These are phyloP conservation scores for Cephus nigrinus DNA, from an alignment of 2,888 invertebrate species.

Conservation along the genomic window DNA sequence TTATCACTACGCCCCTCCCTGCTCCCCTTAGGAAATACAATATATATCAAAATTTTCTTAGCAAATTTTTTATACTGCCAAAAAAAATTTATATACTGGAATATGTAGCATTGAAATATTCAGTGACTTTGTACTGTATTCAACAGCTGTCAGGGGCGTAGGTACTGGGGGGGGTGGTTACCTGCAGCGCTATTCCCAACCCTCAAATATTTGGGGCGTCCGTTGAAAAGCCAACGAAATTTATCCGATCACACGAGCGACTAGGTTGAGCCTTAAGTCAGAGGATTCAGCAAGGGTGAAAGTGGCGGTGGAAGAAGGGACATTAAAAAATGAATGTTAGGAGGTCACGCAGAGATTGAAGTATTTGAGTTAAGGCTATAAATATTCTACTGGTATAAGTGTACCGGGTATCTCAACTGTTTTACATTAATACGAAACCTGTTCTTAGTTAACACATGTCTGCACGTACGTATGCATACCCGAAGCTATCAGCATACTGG, in stretches of 20 bases:
- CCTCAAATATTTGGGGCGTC: neutral
- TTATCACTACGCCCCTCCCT: no score
- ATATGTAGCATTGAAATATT: neutral
- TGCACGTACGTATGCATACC: neutral
- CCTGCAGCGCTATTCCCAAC: neutral
- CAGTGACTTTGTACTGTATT: neutral
- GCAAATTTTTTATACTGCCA: neutral
- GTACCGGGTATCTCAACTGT: neutral
- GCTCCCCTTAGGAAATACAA: no score
- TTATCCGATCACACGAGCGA: neutral
- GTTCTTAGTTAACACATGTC: neutral
- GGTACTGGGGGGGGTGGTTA: neutral
- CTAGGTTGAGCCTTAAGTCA: neutral
- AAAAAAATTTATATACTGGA: neutral
- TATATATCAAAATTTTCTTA: neutral
- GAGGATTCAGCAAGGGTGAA: neutral
- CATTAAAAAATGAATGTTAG: neutral
- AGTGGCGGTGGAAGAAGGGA: neutral
- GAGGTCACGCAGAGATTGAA: neutral
- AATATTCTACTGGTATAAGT: neutral
- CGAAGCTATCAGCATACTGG: neutral
- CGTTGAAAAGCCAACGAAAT: neutral
- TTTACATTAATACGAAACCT: neutral
- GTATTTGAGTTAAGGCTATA: neutral
- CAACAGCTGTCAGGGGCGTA: neutral